Base-by-base conservation (phyloP, 2,797 vertebrate genomes). In the Cryptoblepharus egeriae region DNA sequence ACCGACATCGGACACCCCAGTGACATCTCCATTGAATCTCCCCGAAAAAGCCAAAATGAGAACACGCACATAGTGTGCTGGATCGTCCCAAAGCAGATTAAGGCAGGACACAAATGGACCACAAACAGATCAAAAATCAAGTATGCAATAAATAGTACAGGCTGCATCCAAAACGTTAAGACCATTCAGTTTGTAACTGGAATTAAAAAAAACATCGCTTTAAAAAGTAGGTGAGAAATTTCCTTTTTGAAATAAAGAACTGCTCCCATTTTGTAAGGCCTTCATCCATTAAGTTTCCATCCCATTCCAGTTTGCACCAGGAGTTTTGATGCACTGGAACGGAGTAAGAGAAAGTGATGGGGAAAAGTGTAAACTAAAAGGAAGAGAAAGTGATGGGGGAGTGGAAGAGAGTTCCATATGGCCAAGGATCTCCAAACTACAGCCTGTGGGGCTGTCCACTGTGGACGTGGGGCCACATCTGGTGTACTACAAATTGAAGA, bases 131-230 rank as follows among this genome's bases (percentile, higher is more conserved):
- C 91, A 88, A 88, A 80, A 28, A 10, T 93, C 93, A 90, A 89
- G 84, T 92, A 93, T 86, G 90, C 90, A 90, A 35, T 13, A 35
- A 71, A 76, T 11, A 90, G 83, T 88, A 85, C 81, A 67, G 76
- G 80, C 83, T 89, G 86, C 85, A 89, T 85, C 89, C 92, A 13
- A 52, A 92, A 91, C 91, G 81, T 87, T 91, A 93, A 93, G 93
- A 95, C 92, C 88, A 90, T 58, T 88, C 88, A 77, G 90, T 85
- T 87, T 10, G 65, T 90, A 88, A 45, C 32, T 85, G 15, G 49
- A 81, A 86, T 91, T 88, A 49, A 10, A 49, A 49, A 2, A 49
- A 88, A 90, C 90, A 89, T 84, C 85, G 83, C 90, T 90, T 57
- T 81, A 81, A 82, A 10, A 76, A 55, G 37, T 39, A 72, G 70